Evolutionary conservation across 1,140 invertebrate genomes (phyloP).

Genomic region (Heliconius melpomene): DNA sequence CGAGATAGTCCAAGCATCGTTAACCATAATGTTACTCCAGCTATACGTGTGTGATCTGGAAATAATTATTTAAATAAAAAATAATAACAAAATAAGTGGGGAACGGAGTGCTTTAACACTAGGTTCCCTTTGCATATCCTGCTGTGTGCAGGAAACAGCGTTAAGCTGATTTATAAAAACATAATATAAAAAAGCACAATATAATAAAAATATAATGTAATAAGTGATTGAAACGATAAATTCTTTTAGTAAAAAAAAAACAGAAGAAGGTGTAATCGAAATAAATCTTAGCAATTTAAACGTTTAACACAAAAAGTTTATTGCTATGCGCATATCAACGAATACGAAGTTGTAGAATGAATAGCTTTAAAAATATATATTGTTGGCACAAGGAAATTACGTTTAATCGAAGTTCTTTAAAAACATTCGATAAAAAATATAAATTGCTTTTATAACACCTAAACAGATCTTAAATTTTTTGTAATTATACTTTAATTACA

Average conservation of each 20-base stretch:
- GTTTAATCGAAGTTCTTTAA: background rate
- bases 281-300: background rate
- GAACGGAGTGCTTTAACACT: no score
- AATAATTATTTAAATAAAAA: constrained; percentile 5
- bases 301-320: background rate
- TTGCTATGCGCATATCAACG: background rate
- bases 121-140: no score
- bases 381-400: background rate
- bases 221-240: background rate
- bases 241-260: background rate
- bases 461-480: background rate
- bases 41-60: constrained; percentile 52
- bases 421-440: background rate
- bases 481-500: no score
- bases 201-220: no score
- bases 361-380: background rate
- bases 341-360: background rate
- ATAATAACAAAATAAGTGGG: no score
- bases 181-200: no score
- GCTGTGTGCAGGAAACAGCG: no score
- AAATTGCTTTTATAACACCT: background rate
- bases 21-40: constrained; percentile 63
- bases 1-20: constrained; percentile 61
- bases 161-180: no score
- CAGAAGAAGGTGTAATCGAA: background rate